Conservation (phyloP, 2,888 invertebrate species). For the Sarcophaga carnaria region DNA sequence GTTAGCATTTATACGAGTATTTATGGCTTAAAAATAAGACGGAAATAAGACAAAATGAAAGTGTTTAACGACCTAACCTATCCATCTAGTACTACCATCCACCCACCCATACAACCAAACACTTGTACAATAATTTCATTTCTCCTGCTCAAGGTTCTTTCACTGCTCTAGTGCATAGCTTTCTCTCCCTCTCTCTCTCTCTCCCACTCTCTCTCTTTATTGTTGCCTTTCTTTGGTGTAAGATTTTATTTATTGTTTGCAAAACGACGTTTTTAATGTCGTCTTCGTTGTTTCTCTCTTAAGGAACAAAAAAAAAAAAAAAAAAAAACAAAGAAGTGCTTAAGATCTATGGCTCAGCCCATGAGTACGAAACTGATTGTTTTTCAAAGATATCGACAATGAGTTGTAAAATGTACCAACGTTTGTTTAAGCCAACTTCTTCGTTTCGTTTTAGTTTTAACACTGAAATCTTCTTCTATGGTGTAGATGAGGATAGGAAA, state of each 20-base stretch:
- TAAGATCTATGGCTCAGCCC: constrained; percentile 66
- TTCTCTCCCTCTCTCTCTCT: not conserved
- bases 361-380: constrained; percentile 66
- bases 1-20: not conserved
- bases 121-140: constrained; percentile 11
- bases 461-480: constrained; percentile 35
- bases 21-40: constrained; percentile 43
- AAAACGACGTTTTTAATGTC: constrained; percentile 70
- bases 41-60: constrained; percentile 63
- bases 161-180: constrained; percentile 2
- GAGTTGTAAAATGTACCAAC: constrained; percentile 64
- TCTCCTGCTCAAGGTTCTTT: constrained; percentile 12
- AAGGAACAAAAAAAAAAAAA: not conserved
- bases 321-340: not conserved
- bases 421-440: constrained; percentile 46
- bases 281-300: constrained; percentile 47
- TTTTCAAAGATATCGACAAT: constrained; percentile 66
- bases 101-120: constrained; percentile 14
- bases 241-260: constrained; percentile 71
- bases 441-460: constrained; percentile 52
- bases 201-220: not conserved
- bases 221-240: constrained; percentile 15
- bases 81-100: not conserved
- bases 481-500: not conserved
- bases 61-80: constrained; percentile 38